Evolutionary conservation across 1,140 invertebrate genomes (phyloP).

Genomic region (Drosophila rufa): DNA sequence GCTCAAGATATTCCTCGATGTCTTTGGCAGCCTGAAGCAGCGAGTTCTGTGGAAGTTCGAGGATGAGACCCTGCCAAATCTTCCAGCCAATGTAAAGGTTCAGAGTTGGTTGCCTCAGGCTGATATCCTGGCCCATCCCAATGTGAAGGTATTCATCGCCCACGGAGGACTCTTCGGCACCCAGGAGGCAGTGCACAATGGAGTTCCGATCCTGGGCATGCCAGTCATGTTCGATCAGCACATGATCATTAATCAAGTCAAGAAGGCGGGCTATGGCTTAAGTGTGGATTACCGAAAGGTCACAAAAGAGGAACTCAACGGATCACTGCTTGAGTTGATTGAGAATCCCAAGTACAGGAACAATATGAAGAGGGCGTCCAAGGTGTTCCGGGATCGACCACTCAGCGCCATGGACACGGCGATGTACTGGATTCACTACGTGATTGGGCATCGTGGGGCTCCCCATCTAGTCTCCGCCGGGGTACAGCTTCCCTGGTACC

Average conservation of each 20-base stretch:
- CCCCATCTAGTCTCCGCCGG: conserved; percentile 84
- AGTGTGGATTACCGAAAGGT: conserved; percentile 63
- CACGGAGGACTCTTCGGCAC: conserved; percentile 88
- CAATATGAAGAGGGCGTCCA: conserved; percentile 83
- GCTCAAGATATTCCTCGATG: conserved; percentile 85
- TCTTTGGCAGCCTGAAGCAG: conserved; percentile 86
- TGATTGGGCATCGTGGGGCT: conserved; percentile 87
- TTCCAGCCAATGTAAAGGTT: conserved; percentile 87
- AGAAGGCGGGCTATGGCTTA: conserved; percentile 53
- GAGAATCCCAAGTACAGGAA: conserved; percentile 84
- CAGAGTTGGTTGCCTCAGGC: conserved; percentile 88
- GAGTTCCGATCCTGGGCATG: conserved; percentile 87
- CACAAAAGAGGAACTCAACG: conserved; percentile 73
- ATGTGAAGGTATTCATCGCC: conserved; percentile 87
- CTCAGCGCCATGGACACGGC: conserved; percentile 86
- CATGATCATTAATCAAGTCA: conserved; percentile 57
- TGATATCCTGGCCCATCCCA: conserved; percentile 87
- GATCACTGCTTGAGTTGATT: conserved; percentile 84
- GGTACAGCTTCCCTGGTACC: too few relatives aligned
- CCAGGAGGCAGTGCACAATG: conserved; percentile 87
- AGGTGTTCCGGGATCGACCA: conserved; percentile 86
- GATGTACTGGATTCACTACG: conserved; percentile 88
- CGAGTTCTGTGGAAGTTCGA: conserved; percentile 89
- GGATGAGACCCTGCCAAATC: conserved; percentile 84
- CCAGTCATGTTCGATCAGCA: conserved; percentile 87